Evolutionary conservation across 2,888 invertebrate species (phyloP), one percentile per base, ranked within the genome.

Genomic region (Andrena praecox): DNA sequence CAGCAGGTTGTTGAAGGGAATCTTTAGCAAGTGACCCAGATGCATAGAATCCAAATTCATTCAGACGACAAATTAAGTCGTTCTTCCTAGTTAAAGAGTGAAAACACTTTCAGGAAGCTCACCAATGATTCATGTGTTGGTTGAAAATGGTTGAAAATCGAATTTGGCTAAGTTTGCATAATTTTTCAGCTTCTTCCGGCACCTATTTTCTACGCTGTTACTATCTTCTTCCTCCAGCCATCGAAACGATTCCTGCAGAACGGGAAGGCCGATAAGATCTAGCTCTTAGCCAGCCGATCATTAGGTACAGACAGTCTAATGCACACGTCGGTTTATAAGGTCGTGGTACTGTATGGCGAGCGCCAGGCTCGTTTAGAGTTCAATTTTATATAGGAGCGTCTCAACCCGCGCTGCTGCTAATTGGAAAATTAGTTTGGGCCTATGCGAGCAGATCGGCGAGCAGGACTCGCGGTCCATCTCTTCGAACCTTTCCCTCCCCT

Each of bases 401-500:
- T 27, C 56, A 63, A 24, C 29, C 59, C 16, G 52, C 68, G 31
- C 78, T 68, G 35, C 78, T 64, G 78, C 85, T 87, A 87, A 87
- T 87, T 87, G 81, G 86, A 86, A 82, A 85, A 87, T 87, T 84
- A 87, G 76, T 85, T 87, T 31, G n/a, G 29, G 12, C 54, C 35
- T 69, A 68, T 62, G 68, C 56, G 81, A 76, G 56, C 48, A 69
- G 67, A 85, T 86, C 77, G 85, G 20, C 29, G 66, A 77, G 31
- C 50, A 73, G 35, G 70, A 33, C 59, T 62, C 70, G 56, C 20
- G 48, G 31, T 75, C 68, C 72, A 62, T 78, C 20, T 63, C 64
- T 54, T 66, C 64, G 16, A 52, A 33, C 52, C 60, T 33, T 70
- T 42, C 60, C 33, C 12, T 29, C 48, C 56, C 77, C 77, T 59